These are phyloP conservation scores for Antennarius maculatus DNA, from an alignment of 2,797 vertebrate genomes.

Conservation along the genomic window DNA sequence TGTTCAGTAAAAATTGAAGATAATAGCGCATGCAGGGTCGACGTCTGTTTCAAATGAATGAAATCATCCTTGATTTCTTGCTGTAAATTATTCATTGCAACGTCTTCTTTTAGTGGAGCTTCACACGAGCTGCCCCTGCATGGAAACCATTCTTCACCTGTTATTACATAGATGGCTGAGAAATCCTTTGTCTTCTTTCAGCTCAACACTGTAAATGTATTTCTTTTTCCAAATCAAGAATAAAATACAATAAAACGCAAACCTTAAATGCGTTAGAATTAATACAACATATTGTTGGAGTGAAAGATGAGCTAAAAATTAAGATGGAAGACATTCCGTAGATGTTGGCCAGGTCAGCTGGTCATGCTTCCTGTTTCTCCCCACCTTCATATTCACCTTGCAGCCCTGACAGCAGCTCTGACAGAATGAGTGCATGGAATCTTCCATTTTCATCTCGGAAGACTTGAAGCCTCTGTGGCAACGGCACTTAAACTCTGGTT, in stretches of 20 bases:
- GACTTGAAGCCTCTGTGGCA: conserved; percentile 40
- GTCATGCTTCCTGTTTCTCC: conserved; percentile 21
- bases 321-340: conserved; percentile 17
- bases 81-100: conserved; percentile 45
- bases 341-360: conserved; percentile 20
- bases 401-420: conserved; percentile 26
- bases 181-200: conserved; percentile 5
- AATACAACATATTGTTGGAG: background rate
- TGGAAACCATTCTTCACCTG: conserved; percentile 14
- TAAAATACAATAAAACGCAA: conserved; percentile 4
- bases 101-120: conserved; percentile 18
- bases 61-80: conserved; percentile 21
- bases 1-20: conserved; percentile 9
- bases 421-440: conserved; percentile 29
- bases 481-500: conserved; percentile 52
- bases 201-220: conserved; percentile 19
- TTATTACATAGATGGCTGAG: conserved; percentile 4
- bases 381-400: conserved; percentile 1
- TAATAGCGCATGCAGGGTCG: background rate
- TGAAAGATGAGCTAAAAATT: conserved; percentile 12
- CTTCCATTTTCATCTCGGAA: conserved; percentile 44
- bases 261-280: background rate
- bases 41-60: conserved; percentile 25
- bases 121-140: conserved; percentile 1
- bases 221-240: conserved; percentile 11